Evolutionary conservation across 1,140 invertebrate genomes (phyloP).

Genomic region (Telenomus remus): DNA sequence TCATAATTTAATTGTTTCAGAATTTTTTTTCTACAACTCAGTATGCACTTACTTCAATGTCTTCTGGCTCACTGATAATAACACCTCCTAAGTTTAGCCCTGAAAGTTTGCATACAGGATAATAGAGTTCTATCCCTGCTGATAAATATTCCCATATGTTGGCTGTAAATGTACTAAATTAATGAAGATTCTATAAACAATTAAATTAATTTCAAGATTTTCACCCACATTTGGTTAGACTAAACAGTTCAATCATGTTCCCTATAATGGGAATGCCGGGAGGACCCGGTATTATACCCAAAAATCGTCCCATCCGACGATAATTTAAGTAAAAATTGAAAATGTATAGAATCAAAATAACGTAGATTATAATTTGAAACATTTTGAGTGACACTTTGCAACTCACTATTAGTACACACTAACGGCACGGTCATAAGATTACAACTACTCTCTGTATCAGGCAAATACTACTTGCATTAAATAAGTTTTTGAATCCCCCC

Average conservation of each 20-base stretch:
- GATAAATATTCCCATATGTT: neutral
- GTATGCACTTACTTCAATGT: conserved; percentile 37
- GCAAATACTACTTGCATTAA: no score
- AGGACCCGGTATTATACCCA: neutral
- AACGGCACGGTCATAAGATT: no score
- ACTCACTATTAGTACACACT: no score
- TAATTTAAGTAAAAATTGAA: neutral
- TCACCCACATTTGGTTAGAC: neutral
- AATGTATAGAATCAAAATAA: no score
- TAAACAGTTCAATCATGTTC: neutral
- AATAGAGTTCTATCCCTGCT: conserved; percentile 35
- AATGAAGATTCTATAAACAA: neutral
- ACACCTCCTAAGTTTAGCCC: conserved; percentile 77
- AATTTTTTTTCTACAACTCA: no score
- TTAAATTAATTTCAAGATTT: neutral
- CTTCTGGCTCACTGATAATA: conserved; percentile 78
- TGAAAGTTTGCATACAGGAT: conserved; percentile 58
- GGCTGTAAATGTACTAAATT: conserved; percentile 26
- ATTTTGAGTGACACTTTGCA: no score
- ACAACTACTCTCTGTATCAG: no score
- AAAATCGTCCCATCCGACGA: neutral
- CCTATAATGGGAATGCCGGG: neutral
- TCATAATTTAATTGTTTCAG: no score
- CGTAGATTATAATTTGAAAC: no score
- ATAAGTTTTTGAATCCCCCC: no score